Base-by-base conservation (phyloP, 2,113 vertebrate genomes). In the Hydrolagus affinis region DNA sequence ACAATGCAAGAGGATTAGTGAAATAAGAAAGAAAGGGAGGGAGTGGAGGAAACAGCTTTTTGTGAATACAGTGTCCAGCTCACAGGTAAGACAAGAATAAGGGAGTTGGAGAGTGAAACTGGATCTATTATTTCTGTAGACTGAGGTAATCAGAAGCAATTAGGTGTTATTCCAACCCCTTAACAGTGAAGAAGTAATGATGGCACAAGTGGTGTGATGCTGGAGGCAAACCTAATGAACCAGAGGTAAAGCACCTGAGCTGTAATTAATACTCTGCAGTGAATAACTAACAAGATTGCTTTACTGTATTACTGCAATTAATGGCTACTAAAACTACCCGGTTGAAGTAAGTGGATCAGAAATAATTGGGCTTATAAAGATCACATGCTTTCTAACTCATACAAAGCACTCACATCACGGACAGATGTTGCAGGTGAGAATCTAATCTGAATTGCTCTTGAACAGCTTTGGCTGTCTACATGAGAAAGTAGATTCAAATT, bases 1-100 rank as follows among this genome's bases (percentile, higher is more conserved):
- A 80, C 64, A 25, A 80, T 80, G 59, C 28, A 80, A 80, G 77
- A 80, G n/a, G 77, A 80, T 64, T 64, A 62, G 23, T 62, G 59
- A 80, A 64, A 80, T 14, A 60, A 28, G 60, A 60, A 80, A 44
- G 44, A 44, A 80, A 8, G 77, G 57, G n/a, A 8, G 77, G 57
- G n/a, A 80, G 77, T 80, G 12, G 59, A 78, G 44, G 44, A 44
- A 44, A 44, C 44, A 78, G 57, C 56, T 62, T 60, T 62, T 78
- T 60, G 57, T 28, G 15, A n/a, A 80, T 21, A 62, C 12, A 77
- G 21, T 59, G 8, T 25, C 77, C 23, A 64, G 23, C 12, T 80
- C 23, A 28, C 11, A 64, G 59, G 59, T 80, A 57, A 80, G 57
- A 62, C 6, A 7, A 80, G 59, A 64, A 28, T 60, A 60, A 14